Conservation (phyloP, 2,797 vertebrate species). For the Pipistrellus pygmaeus region DNA sequence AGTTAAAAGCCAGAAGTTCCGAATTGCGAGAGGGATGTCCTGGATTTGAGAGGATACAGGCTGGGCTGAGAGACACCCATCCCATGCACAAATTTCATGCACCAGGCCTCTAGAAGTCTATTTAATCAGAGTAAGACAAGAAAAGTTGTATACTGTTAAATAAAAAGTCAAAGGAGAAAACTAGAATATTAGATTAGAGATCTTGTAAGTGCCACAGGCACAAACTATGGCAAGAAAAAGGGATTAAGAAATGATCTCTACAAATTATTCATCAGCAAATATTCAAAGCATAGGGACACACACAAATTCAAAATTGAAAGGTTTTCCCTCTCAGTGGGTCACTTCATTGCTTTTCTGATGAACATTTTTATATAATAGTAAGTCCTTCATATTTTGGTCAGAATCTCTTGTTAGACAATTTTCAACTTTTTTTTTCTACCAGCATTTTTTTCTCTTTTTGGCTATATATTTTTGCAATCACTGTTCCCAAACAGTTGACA, state of each 20-base stretch:
- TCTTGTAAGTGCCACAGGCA: background rate
- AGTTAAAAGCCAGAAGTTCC: too few relatives aligned
- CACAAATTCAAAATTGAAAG: background rate
- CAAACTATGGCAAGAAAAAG: background rate
- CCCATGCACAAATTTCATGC: too few relatives aligned
- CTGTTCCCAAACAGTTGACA: slow-evolving; percentile 7
- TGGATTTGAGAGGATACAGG: too few relatives aligned
- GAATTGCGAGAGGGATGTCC: too few relatives aligned
- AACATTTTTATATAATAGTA: background rate
- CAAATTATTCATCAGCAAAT: background rate
- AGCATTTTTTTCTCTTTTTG: background rate
- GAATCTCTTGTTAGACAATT: background rate
- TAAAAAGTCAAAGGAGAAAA: slow-evolving; percentile 9
- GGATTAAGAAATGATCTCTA: background rate
- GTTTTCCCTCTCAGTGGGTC: background rate
- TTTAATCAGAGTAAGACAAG: background rate
- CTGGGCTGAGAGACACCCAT: too few relatives aligned
- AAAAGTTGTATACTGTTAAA: background rate
- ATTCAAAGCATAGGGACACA: background rate
- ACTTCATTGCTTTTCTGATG: background rate
- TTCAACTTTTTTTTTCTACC: background rate
- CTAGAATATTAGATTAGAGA: background rate
- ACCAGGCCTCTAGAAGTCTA: background rate
- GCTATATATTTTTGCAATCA: slow-evolving; percentile 10
- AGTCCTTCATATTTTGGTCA: background rate